Conservation (phyloP, 2,888 invertebrate genomes). For the Scrobipalpa atriplicella region DNA sequence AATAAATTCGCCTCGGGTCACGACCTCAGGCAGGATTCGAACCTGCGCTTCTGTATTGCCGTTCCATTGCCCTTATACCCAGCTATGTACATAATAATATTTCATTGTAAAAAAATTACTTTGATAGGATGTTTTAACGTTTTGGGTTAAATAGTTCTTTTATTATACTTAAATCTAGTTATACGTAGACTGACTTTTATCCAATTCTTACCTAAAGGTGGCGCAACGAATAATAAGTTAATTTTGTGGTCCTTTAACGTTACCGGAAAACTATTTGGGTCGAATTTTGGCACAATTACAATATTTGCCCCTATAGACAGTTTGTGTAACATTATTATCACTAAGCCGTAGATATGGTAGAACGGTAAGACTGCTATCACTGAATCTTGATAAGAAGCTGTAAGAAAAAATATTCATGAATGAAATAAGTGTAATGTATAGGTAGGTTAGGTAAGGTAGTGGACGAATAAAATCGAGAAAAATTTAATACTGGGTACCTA, state of each 20-base stretch:
- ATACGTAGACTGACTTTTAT: neutral
- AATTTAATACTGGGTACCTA: too few species aligned
- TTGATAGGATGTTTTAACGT: too few species aligned
- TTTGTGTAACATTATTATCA: conserved; percentile 80
- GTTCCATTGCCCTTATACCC: too few species aligned
- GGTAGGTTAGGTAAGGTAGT: too few species aligned
- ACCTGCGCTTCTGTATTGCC: too few species aligned
- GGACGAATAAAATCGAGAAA: too few species aligned
- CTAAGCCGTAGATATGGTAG: conserved; percentile 90
- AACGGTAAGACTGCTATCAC: conserved; percentile 86
- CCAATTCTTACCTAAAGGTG: conserved; percentile 85
- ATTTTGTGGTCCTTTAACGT: conserved; percentile 83
- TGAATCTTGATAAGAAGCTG: conserved; percentile 81
- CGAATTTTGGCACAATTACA: conserved; percentile 88
- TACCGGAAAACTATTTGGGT: conserved; percentile 85
- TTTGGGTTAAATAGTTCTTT: too few species aligned
- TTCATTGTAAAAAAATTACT: too few species aligned
- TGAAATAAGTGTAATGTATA: neutral
- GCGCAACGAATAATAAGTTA: conserved; percentile 85
- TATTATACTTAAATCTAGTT: too few species aligned
- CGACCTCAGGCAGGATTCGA: too few species aligned
- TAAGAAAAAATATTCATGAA: conserved; percentile 35
- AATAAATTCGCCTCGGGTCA: too few species aligned
- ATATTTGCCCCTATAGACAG: conserved; percentile 84
- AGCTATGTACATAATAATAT: too few species aligned